A percentile compares a stretch with the other conserved stretches of the same genome.
Evolutionary conservation across 2,888 invertebrate genomes (phyloP).

Genomic region (Noctua pronuba): DNA sequence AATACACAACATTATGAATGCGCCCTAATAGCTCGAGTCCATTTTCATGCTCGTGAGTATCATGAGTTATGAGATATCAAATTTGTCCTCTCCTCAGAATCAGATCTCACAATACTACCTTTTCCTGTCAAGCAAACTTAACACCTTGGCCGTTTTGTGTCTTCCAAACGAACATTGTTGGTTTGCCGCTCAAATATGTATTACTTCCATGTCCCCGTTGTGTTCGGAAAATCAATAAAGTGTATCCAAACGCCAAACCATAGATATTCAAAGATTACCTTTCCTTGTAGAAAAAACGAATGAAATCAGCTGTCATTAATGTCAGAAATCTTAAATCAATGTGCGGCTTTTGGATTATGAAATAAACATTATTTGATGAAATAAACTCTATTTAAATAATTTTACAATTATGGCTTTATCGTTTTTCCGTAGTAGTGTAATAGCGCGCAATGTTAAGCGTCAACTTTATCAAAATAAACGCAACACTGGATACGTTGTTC

Average conservation of each 20-base stretch:
- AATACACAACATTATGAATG: too few relatives aligned
- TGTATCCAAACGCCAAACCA: slow-evolving; percentile 27
- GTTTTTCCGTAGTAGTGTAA: slow-evolving; percentile 82
- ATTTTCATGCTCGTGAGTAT: too few relatives aligned
- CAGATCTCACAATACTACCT: not conserved
- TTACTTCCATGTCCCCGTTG: not conserved
- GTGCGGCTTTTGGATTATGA: slow-evolving; percentile 75
- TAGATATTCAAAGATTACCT: not conserved
- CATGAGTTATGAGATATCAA: too few relatives aligned
- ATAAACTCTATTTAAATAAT: slow-evolving; percentile 43
- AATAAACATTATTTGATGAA: slow-evolving; percentile 68
- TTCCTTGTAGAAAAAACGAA: slow-evolving; percentile 19
- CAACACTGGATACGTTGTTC: slow-evolving; percentile 92
- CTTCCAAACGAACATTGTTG: not conserved
- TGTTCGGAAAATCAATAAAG: not conserved
- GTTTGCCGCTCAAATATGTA: not conserved
- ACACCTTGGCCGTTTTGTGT: not conserved
- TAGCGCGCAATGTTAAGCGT: slow-evolving; percentile 82
- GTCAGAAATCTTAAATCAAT: slow-evolving; percentile 58
- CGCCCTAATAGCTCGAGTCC: too few relatives aligned
- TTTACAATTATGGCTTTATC: slow-evolving; percentile 82
- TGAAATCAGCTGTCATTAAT: slow-evolving; percentile 35
- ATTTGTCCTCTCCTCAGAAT: too few relatives aligned
- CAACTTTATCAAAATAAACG: slow-evolving; percentile 89
- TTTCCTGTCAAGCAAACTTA: not conserved